Evolutionary conservation across 2,797 vertebrate genomes (phyloP), one percentile per base, ranked within the genome.

Genomic region (Heliangelus exortis): DNA sequence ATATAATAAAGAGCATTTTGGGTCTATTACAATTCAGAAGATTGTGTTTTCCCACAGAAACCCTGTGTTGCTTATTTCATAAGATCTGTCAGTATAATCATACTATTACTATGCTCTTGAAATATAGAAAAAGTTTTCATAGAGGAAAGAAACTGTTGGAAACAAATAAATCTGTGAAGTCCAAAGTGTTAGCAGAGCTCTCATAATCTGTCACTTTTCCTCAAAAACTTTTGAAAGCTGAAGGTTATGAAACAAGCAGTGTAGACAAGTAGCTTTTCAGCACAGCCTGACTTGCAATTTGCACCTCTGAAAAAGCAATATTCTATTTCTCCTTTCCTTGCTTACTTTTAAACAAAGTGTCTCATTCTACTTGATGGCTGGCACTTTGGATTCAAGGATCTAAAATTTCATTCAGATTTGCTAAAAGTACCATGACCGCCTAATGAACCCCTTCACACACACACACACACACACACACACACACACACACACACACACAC

Each of bases 371-470:
- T 90, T 89, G 72, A 50, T 51, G 82, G 36, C 47, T 88, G 43
- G 13, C 22, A 75, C 29, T 90, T 57, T 3, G 23, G 41, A 54
- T 5, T 1, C 62, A 91, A 80, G 57, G 85, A 94, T 89, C 84
- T 84, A 93, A 85, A 84, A 89, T 90, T 82, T 79, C 68, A 74
- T 89, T 94, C 82, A 92, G 76, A 83, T 92, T 48, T 76, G 83
- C 47, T 92, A 55, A 93, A 96, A 94, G 76, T 84, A 84, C 89
- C 65, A 61, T 1, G 9, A 94, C 65, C 48, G 91, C 39, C 73
- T 96, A 96, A 96, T 10, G 18, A 96, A 93, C 73, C 59, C 87
- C 76, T 83, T 50, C 7, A 31, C n/a, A 72, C 12, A 36, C 12
- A 45, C 9, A 17, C 15, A 33, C 9, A 14, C 39, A 39, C 39